These are phyloP conservation scores for Agrotis puta DNA, from an alignment of 2,888 invertebrate species.

Conservation along the genomic window DNA sequence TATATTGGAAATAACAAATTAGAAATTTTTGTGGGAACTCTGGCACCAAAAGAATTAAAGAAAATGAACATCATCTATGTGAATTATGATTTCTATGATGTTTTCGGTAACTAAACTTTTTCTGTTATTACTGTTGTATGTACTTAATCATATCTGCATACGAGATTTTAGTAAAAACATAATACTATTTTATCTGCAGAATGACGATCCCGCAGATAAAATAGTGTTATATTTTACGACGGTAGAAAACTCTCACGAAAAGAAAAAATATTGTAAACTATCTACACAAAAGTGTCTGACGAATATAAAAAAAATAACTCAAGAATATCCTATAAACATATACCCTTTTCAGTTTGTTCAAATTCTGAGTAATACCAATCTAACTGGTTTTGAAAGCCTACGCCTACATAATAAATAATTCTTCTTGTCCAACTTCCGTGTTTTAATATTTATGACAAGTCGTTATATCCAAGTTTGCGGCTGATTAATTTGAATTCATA, in stretches of 20 bases:
- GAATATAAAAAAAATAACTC: background rate
- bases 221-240: no score
- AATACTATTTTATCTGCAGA: background rate
- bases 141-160: background rate
- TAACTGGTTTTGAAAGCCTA: slow-evolving; percentile 52
- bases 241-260: no score
- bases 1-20: background rate
- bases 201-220: no score
- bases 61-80: background rate
- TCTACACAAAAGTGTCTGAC: no score
- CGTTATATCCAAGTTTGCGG: slow-evolving; percentile 24
- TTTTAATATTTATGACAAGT: slow-evolving; percentile 40
- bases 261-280: no score
- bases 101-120: background rate
- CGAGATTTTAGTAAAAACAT: background rate
- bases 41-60: background rate
- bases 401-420: slow-evolving; percentile 38
- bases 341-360: slow-evolving; percentile 15
- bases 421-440: slow-evolving; percentile 44
- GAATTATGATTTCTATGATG: background rate
- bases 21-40: background rate
- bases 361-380: slow-evolving; percentile 25
- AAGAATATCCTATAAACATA: background rate
- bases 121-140: background rate
- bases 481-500: slow-evolving; percentile 43